These are phyloP conservation scores for Heterodera carotae DNA, from an alignment of 1,140 invertebrate species.

Conservation along the genomic window DNA sequence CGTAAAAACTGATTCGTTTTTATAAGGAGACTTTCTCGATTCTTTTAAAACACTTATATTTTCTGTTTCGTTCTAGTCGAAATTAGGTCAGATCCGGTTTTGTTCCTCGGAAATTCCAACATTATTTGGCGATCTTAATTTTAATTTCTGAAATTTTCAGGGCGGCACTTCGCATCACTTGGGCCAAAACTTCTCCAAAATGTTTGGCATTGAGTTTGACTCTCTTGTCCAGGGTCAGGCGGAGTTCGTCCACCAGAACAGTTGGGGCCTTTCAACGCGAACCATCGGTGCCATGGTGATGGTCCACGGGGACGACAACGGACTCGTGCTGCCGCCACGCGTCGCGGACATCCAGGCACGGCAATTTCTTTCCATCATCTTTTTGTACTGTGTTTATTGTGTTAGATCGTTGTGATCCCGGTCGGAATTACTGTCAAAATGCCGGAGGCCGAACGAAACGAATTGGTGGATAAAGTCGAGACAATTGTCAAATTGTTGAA, in stretches of 20 bases:
- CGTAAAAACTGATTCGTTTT: too few species aligned
- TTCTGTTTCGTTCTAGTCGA: too few species aligned
- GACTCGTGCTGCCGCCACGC: constrained; percentile 88
- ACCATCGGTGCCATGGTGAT: constrained; percentile 91
- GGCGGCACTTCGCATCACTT: constrained; percentile 96
- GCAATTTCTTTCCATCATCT: not conserved
- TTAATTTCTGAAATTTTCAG: constrained; percentile 66
- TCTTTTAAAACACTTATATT: too few species aligned
- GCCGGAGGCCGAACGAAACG: constrained; percentile 74
- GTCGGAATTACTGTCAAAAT: constrained; percentile 88
- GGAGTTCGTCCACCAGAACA: constrained; percentile 88
- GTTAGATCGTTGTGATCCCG: constrained; percentile 85
- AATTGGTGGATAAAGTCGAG: constrained; percentile 76
- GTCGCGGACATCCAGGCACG: constrained; percentile 76
- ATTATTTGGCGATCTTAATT: constrained; percentile 27
- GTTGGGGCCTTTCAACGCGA: constrained; percentile 95
- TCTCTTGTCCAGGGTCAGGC: constrained; percentile 76
- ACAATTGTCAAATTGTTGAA: constrained; percentile 66
- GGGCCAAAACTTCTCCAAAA: constrained; percentile 98
- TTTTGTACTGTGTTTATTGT: too few species aligned
- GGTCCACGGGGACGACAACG: constrained; percentile 94
- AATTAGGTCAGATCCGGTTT: too few species aligned
- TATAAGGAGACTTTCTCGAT: too few species aligned
- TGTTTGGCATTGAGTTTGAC: constrained; percentile 96
- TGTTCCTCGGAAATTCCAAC: too few species aligned